Evolutionary conservation across 2,888 invertebrate species (phyloP).

Genomic region (Spatulosminthurus flaviceps): DNA sequence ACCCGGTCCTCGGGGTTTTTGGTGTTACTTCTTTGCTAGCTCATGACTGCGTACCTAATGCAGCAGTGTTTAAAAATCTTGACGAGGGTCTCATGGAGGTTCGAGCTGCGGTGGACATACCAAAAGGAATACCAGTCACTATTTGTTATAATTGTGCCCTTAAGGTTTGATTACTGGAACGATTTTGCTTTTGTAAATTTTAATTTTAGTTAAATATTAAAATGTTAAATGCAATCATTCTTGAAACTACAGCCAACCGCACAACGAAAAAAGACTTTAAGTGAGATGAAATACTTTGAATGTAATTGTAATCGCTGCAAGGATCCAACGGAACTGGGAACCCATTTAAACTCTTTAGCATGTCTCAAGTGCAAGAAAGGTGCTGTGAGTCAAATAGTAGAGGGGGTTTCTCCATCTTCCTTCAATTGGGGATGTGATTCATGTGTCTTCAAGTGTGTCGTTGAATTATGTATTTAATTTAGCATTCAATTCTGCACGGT

Average conservation of each 20-base stretch:
- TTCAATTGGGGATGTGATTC: slow-evolving; percentile 41
- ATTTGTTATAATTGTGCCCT: slow-evolving; percentile 60
- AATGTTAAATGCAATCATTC: too few species aligned
- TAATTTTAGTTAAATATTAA: neutral
- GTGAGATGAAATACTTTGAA: slow-evolving; percentile 59
- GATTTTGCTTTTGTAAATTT: too few species aligned
- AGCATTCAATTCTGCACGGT: too few species aligned
- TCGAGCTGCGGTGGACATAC: slow-evolving; percentile 59
- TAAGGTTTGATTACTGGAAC: too few species aligned
- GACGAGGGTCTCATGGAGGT: slow-evolving; percentile 59
- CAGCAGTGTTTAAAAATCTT: slow-evolving; percentile 59
- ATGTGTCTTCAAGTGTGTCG: slow-evolving; percentile 41
- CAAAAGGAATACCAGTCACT: slow-evolving; percentile 54
- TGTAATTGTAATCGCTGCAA: slow-evolving; percentile 59
- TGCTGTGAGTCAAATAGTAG: slow-evolving; percentile 43
- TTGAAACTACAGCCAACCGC: slow-evolving; percentile 57
- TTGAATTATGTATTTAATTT: too few species aligned
- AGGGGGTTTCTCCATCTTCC: slow-evolving; percentile 42
- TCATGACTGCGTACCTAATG: slow-evolving; percentile 62
- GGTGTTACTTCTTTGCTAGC: slow-evolving; percentile 59
- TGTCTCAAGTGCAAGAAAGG: slow-evolving; percentile 59
- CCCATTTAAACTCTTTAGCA: slow-evolving; percentile 57
- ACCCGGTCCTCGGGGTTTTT: slow-evolving; percentile 57
- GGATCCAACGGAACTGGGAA: slow-evolving; percentile 60
- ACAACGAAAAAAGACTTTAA: slow-evolving; percentile 49